Conservation (phyloP, 2,113 vertebrate genomes). For the Percopsis transmontana region DNA sequence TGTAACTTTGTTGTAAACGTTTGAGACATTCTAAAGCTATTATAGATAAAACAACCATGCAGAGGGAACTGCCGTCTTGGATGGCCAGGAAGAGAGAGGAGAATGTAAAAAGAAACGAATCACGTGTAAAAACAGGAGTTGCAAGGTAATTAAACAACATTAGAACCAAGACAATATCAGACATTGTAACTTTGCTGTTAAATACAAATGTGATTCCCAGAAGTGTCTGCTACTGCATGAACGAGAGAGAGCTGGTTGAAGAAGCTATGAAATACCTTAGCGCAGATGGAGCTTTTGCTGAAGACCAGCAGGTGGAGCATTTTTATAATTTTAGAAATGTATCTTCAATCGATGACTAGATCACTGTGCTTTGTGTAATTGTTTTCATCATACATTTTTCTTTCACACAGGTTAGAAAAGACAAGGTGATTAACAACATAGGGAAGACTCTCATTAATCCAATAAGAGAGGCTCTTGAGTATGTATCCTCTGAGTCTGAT, state of each 20-base stretch:
- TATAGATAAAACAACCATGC: constrained; percentile 52
- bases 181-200: neutral
- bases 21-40: neutral
- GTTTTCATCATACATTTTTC: neutral
- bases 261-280: constrained; percentile 48
- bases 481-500: constrained; percentile 34
- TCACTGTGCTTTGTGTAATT: neutral
- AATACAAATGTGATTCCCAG: constrained; percentile 24
- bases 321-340: neutral
- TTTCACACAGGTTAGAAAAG: constrained; percentile 28
- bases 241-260: constrained; percentile 73
- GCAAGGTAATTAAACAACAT: constrained; percentile 34
- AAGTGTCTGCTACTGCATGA: constrained; percentile 70
- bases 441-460: neutral
- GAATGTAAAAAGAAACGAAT: constrained; percentile 14
- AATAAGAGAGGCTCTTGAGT: neutral
- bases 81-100: constrained; percentile 53
- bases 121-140: constrained; percentile 25
- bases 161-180: no score
- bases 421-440: neutral
- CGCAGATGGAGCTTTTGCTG: neutral
- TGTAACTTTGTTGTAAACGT: neutral
- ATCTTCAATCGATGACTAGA: neutral
- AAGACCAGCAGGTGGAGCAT: constrained; percentile 48
- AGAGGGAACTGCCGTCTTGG: constrained; percentile 69